These are phyloP conservation scores for Leptobrachium leishanense DNA, from an alignment of 2,113 vertebrate species.

Conservation along the genomic window DNA sequence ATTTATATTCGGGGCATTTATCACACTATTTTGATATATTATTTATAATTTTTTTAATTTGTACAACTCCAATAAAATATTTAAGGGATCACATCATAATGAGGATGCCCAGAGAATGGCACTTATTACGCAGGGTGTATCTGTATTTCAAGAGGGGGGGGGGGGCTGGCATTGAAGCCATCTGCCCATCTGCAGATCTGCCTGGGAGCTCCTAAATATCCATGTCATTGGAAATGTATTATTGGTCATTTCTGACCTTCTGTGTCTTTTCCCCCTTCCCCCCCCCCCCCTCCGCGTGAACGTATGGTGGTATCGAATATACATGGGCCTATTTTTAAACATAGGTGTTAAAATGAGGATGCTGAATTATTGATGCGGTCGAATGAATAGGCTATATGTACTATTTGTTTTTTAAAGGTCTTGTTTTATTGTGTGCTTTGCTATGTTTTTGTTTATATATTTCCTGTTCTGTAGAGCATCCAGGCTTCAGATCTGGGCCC, in stretches of 20 bases:
- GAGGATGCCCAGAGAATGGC: not conserved
- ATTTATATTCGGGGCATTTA: no score
- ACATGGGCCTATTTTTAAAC: not conserved
- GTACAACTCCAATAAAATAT: not conserved
- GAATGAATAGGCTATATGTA: slow-evolving; percentile 8
- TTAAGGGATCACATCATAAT: not conserved
- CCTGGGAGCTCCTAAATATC: not conserved
- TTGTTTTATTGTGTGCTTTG: not conserved
- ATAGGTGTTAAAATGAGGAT: slow-evolving; percentile 19
- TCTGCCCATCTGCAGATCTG: not conserved
- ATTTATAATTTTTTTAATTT: no score
- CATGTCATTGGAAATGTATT: slow-evolving; percentile 16
- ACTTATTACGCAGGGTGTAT: not conserved
- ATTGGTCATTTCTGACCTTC: not conserved
- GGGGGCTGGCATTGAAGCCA: not conserved
- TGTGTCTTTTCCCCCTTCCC: not conserved
- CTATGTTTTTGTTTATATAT: not conserved
- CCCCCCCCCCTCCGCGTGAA: not conserved
- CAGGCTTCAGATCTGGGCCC: no score
- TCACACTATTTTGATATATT: no score
- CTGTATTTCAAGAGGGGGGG: no score
- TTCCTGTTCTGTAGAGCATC: not conserved
- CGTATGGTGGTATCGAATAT: slow-evolving; percentile 17
- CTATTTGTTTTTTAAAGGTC: not conserved
- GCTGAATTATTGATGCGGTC: slow-evolving; percentile 20